Conservation (phyloP, 2,113 vertebrate species). For the Gasterosteus aculeatus region DNA sequence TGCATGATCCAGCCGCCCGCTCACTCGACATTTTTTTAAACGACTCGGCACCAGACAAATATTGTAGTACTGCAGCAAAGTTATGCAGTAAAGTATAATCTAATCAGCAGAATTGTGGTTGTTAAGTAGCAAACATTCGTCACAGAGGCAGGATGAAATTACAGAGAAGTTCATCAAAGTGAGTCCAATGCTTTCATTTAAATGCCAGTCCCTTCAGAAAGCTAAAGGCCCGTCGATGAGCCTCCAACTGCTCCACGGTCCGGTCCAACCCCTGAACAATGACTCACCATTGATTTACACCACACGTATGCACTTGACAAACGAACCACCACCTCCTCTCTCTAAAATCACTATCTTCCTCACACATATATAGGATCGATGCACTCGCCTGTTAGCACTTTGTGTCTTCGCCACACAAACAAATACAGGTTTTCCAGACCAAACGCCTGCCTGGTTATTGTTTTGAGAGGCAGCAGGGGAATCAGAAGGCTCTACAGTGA, state of each 20-base stretch:
- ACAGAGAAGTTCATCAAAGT: conserved; percentile 13
- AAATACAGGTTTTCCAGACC: background rate
- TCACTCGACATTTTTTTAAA: background rate
- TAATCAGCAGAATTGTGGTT: background rate
- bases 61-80: background rate
- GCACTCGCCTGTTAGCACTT: background rate
- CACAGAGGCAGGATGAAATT: background rate
- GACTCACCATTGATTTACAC: background rate
- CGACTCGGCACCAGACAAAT: background rate
- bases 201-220: background rate
- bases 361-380: background rate
- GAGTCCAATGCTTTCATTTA: conserved; percentile 29
- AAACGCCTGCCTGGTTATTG: background rate
- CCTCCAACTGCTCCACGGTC: background rate
- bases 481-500: background rate
- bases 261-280: conserved; percentile 9
- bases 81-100: no score
- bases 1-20: background rate
- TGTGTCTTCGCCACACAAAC: background rate
- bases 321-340: background rate
- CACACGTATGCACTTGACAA: background rate
- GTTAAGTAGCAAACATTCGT: conserved; percentile 1
- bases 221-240: background rate
- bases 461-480: background rate
- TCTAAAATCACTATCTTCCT: background rate